Evolutionary conservation across 2,888 invertebrate species (phyloP).

Genomic region (Cephus nigrinus): DNA sequence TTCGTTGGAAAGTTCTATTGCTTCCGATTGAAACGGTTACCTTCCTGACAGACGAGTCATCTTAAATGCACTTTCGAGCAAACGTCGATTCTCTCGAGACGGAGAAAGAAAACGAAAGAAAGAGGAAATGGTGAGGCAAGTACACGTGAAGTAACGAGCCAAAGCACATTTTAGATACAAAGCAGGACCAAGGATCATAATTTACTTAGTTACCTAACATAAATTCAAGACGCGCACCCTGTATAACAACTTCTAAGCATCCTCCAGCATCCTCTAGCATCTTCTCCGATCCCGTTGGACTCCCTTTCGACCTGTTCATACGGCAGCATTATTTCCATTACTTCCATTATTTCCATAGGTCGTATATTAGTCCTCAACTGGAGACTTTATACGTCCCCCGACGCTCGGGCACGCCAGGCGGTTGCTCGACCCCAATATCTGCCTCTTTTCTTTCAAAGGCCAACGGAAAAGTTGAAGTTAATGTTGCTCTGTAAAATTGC

Average conservation of each 20-base stretch:
- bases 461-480: no score
- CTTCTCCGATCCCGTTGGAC: no score
- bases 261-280: no score
- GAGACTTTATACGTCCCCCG: conserved; percentile 38
- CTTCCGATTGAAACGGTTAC: conserved; percentile 5
- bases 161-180: no score
- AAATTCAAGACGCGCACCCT: conserved; percentile 25
- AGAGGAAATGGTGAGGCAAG: no score
- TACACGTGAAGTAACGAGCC: no score
- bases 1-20: no score
- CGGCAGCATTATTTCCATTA: conserved; percentile 50
- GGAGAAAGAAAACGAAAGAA: no score
- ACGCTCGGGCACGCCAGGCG: conserved; percentile 26
- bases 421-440: no score
- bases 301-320: conserved; percentile 9
- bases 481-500: background rate
- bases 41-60: background rate
- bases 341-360: conserved; percentile 29
- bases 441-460: background rate
- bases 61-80: background rate
- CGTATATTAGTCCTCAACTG: conserved; percentile 29
- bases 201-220: conserved; percentile 29
- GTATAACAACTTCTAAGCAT: no score
- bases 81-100: background rate
- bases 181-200: no score